phyloP scores from a whole-genome alignment of 1,140 invertebrate species.

The Euborellia annulipes region DNA sequence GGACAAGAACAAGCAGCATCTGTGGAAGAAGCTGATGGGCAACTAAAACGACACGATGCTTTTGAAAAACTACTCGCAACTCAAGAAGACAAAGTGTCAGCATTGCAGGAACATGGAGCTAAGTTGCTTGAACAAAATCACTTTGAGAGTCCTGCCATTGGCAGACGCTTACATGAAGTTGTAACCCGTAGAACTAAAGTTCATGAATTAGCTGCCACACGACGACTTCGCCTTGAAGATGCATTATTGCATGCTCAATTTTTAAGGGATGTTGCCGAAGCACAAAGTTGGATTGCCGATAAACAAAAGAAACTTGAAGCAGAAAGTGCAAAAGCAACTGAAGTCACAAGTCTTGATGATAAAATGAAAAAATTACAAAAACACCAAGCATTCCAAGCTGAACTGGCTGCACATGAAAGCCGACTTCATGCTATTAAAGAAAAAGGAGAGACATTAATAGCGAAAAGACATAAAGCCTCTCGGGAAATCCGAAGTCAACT shows the following conservation, averaged over 20 bases:
- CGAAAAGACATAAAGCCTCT: slow-evolving; percentile 38
- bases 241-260: slow-evolving; percentile 78
- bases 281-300: slow-evolving; percentile 83
- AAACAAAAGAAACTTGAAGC: slow-evolving; percentile 77
- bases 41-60: slow-evolving; percentile 81
- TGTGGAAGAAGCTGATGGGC: slow-evolving; percentile 72
- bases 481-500: slow-evolving; percentile 58
- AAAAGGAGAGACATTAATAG: slow-evolving; percentile 29
- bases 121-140: slow-evolving; percentile 85
- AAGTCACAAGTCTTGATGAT: slow-evolving; percentile 61
- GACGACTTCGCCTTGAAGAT: slow-evolving; percentile 54
- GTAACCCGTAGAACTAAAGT: slow-evolving; percentile 52
- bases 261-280: slow-evolving; percentile 73
- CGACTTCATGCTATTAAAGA: slow-evolving; percentile 68
- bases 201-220: slow-evolving; percentile 44
- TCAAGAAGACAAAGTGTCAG: slow-evolving; percentile 73
- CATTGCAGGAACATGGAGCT: slow-evolving; percentile 69
- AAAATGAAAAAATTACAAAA: slow-evolving; percentile 95
- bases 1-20: slow-evolving; percentile 5
- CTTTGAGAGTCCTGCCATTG: slow-evolving; percentile 80
- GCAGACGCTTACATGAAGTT: slow-evolving; percentile 50
- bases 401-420: slow-evolving; percentile 75
- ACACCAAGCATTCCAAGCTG: slow-evolving; percentile 94
- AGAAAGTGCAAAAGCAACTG: slow-evolving; percentile 44
- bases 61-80: slow-evolving; percentile 73